Evolutionary conservation across 2,113 vertebrate species (phyloP), one percentile per base, ranked within the genome.

Genomic region (Gymnorhina tibicen): DNA sequence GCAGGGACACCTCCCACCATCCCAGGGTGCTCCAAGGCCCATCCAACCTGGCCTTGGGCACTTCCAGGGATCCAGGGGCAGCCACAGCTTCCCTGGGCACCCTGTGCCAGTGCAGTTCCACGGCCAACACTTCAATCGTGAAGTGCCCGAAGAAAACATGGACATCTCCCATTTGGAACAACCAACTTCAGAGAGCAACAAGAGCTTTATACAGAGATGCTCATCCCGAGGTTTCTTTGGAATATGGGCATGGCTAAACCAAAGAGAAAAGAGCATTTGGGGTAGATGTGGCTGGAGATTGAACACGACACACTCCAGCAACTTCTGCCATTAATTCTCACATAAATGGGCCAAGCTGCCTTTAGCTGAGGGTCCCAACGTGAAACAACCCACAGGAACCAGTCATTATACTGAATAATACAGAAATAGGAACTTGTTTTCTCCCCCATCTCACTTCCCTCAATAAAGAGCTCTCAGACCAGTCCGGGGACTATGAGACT

Each of bases 141-240:
- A 47, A 4, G 2, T 4, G 28, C 35, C 6, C 0, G 5, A 59
- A 50, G 21, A 16, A 30, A 75, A 85, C 47, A 11, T 1, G 20
- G 6, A 9, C 14, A 44, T 4, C 16, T 56, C 35, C 44, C 35
- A 1, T 13, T 37, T 6, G 27, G 30, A 37, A 82, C 7, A 56
- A 37, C 0, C 33, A 53, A 5, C 14, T 82, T 24, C 14, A 10
- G 35, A 52, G 60, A 82, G 53, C 62, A 72, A 7, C 22, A 7
- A 0, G 3, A 49, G 30, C 9, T 75, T 44, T 33, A 9, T 0
- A 20, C 0, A 49, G 39, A 50, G 35, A 28, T 28, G n/a, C 22
- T 64, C 32, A n/a, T 2, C 5, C n/a, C 35, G 60, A 55, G 16
- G 55, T 28, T 86, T 14, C 13, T 18, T 13, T 37, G 72, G 33